A percentile compares a stretch with the other conserved stretches of the same genome.
Evolutionary conservation across 1,140 invertebrate species (phyloP).

Genomic region (Nasonia vitripennis): DNA sequence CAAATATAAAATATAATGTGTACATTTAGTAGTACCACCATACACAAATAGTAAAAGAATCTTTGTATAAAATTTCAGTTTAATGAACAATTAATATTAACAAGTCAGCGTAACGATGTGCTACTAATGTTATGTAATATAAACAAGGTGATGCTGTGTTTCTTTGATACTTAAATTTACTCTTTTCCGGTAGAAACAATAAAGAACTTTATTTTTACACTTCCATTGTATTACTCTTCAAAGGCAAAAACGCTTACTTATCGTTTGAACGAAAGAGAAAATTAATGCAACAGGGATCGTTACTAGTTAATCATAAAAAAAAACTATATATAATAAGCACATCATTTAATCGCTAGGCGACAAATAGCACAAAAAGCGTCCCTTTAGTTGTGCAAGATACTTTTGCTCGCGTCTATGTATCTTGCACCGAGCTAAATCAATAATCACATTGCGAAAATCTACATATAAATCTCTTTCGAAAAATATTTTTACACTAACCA

Average conservation of each 20-base stretch:
- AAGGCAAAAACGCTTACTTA: constrained; percentile 28
- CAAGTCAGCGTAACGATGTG: constrained; percentile 46
- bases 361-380: constrained; percentile 23
- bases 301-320: constrained; percentile 24
- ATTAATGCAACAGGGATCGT: constrained; percentile 27
- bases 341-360: constrained; percentile 32
- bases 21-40: constrained; percentile 28
- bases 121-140: constrained; percentile 28
- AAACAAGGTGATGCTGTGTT: constrained; percentile 45
- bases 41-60: constrained; percentile 43
- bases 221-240: neutral
- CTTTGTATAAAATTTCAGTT: constrained; percentile 44
- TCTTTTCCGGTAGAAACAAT: constrained; percentile 32
- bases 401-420: neutral
- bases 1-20: constrained; percentile 47
- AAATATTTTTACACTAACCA: constrained; percentile 44
- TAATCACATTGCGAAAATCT: constrained; percentile 39
- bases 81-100: constrained; percentile 46
- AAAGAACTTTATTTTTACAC: constrained; percentile 37
- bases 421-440: constrained; percentile 14
- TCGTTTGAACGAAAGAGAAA: constrained; percentile 8
- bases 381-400: neutral
- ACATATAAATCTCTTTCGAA: constrained; percentile 27
- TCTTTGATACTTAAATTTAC: constrained; percentile 29
- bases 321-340: constrained; percentile 5